A percentile compares a stretch with the other conserved stretches of the same genome.
Conservation (phyloP, 2,888 invertebrate genomes). For the Blastobasis adustella region DNA sequence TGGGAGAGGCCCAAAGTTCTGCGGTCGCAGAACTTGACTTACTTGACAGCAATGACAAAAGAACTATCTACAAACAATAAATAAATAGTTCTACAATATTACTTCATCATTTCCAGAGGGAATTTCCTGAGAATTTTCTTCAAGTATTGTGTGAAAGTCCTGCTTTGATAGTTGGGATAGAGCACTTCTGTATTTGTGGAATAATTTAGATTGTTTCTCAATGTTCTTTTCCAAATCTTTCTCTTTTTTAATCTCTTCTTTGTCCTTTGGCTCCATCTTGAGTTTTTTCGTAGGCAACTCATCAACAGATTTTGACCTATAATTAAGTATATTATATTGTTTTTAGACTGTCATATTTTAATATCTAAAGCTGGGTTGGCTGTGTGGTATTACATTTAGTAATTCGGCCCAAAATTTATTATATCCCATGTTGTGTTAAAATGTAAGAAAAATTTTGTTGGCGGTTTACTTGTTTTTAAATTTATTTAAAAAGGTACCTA, state of each 20-base stretch:
- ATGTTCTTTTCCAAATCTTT: slow-evolving; percentile 74
- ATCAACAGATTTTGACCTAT: slow-evolving; percentile 50
- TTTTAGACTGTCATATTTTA: not conserved
- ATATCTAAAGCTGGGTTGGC: not conserved
- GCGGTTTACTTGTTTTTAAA: no score
- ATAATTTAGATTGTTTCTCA: slow-evolving; percentile 81
- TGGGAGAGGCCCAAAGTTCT: no score
- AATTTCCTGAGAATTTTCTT: slow-evolving; percentile 82
- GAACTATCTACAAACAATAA: not conserved
- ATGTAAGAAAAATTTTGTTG: no score
- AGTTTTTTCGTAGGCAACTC: slow-evolving; percentile 81
- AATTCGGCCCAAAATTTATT: no score
- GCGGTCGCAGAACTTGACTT: no score
- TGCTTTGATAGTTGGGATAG: slow-evolving; percentile 71
- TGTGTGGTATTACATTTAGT: no score
- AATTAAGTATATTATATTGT: slow-evolving; percentile 9
- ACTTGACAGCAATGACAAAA: no score
- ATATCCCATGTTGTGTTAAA: no score
- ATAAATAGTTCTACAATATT: slow-evolving; percentile 9
- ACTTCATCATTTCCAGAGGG: slow-evolving; percentile 81
- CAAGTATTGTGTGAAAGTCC: slow-evolving; percentile 78
- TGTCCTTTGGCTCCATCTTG: slow-evolving; percentile 77
- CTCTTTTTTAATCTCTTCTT: slow-evolving; percentile 62
- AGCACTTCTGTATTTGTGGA: slow-evolving; percentile 45
- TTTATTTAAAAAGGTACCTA: no score